These are phyloP conservation scores for Scylla paramamosain DNA, from an alignment of 1,140 invertebrate genomes.

Conservation along the genomic window DNA sequence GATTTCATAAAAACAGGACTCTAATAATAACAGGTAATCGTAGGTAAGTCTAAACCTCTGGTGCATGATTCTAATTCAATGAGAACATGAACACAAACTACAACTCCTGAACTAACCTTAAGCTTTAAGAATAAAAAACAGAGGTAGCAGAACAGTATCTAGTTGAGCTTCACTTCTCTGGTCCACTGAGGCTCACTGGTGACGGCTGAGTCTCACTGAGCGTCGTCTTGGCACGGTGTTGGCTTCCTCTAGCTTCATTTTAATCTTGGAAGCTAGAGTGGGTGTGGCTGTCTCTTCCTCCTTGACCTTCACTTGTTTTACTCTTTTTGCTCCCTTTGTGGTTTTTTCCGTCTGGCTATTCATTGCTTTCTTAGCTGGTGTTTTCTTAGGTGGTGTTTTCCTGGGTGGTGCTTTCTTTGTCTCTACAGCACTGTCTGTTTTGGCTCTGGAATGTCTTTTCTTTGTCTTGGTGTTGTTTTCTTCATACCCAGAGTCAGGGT, in stretches of 20 bases:
- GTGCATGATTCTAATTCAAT: too few species aligned
- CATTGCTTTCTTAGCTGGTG: too few species aligned
- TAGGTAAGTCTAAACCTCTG: too few species aligned
- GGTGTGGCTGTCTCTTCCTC: neutral
- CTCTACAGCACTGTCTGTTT: neutral
- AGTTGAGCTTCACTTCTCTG: neutral
- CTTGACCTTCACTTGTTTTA: neutral
- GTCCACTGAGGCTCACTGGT: neutral
- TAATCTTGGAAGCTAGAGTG: neutral
- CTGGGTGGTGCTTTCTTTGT: neutral
- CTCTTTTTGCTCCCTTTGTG: neutral
- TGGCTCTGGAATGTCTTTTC: neutral
- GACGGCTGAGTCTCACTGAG: neutral
- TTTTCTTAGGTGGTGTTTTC: neutral
- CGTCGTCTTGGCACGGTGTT: neutral
- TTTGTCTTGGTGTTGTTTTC: neutral
- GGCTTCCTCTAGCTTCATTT: neutral
- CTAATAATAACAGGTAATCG: too few species aligned
- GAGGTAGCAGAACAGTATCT: neutral
- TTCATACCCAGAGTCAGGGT: neutral
- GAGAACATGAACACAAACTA: too few species aligned
- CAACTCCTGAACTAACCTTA: neutral
- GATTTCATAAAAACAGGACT: too few species aligned
- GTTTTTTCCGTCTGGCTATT: neutral
- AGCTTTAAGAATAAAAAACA: neutral